phyloP scores from a whole-genome alignment of 2,888 invertebrate genomes.

The Dinocampus coccinellae region DNA sequence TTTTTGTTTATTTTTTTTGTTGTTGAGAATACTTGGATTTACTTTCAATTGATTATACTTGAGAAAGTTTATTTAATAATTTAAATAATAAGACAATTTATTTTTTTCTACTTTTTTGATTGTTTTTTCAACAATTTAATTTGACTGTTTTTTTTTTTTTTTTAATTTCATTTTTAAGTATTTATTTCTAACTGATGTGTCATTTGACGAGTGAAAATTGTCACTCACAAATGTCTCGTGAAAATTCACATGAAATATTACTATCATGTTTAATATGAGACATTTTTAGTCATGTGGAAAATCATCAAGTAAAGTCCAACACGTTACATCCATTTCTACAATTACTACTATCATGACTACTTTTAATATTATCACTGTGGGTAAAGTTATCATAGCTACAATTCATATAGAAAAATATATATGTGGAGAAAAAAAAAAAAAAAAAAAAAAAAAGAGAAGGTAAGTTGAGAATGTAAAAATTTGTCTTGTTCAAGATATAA shows the following conservation, averaged over 20 bases:
- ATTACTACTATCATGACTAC: neutral
- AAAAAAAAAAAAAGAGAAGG: no score
- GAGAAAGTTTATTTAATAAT: neutral
- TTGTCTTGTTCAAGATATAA: no score
- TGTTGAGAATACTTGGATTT: neutral
- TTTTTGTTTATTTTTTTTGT: neutral
- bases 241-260: conserved; percentile 27
- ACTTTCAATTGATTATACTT: neutral
- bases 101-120: neutral
- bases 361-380: neutral
- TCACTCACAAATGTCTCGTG: conserved; percentile 22
- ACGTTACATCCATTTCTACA: neutral
- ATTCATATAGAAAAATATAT: no score
- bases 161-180: neutral
- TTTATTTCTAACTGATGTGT: neutral
- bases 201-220: no score
- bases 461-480: no score
- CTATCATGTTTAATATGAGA: conserved; percentile 3
- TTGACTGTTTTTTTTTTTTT: neutral
- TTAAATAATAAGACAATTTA: neutral
- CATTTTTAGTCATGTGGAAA: conserved; percentile 11
- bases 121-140: no score
- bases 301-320: conserved; percentile 12
- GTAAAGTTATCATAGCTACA: no score
- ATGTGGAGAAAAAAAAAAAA: no score